Conservation (phyloP, 2,888 invertebrate genomes). For the Tubulanus polymorphus region DNA sequence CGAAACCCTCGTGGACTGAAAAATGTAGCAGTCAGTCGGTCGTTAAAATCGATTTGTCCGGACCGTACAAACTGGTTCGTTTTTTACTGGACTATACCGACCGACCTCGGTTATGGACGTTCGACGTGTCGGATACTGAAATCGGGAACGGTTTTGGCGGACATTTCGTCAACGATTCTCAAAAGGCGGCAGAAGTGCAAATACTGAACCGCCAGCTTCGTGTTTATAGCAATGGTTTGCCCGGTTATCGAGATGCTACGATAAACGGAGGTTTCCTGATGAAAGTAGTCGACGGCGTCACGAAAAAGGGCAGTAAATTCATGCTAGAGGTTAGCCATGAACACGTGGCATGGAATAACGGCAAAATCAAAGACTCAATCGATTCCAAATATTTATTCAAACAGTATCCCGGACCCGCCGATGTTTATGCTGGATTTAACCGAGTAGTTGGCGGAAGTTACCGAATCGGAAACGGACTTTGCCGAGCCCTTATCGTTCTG, state of each 20-base stretch:
- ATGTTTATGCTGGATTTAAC: constrained; percentile 46
- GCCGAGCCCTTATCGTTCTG: constrained; percentile 23
- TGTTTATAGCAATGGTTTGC: constrained; percentile 44
- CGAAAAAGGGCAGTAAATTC: constrained; percentile 30
- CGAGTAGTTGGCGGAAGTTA: constrained; percentile 43
- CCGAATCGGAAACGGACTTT: constrained; percentile 43
- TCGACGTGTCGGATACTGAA: constrained; percentile 43
- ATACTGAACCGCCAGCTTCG: constrained; percentile 45
- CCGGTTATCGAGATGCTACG: constrained; percentile 42
- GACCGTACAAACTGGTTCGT: constrained; percentile 31
- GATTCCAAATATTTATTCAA: constrained; percentile 42
- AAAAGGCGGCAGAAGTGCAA: constrained; percentile 46
- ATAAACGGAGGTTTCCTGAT: constrained; percentile 45
- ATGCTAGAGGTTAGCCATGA: constrained; percentile 31
- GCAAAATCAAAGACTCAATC: constrained; percentile 32
- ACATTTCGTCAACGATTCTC: constrained; percentile 35
- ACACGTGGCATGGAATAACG: constrained; percentile 34
- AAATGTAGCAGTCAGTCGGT: constrained; percentile 42
- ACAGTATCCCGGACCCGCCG: constrained; percentile 29
- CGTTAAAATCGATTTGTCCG: constrained; percentile 40
- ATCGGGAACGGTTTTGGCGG: constrained; percentile 45
- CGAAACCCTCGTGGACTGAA: constrained; percentile 18
- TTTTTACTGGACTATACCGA: constrained; percentile 38
- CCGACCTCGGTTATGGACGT: constrained; percentile 42
- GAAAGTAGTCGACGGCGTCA: constrained; percentile 39